These are phyloP conservation scores for Piaya cayana DNA, from an alignment of 2,113 vertebrate genomes.

Conservation along the genomic window DNA sequence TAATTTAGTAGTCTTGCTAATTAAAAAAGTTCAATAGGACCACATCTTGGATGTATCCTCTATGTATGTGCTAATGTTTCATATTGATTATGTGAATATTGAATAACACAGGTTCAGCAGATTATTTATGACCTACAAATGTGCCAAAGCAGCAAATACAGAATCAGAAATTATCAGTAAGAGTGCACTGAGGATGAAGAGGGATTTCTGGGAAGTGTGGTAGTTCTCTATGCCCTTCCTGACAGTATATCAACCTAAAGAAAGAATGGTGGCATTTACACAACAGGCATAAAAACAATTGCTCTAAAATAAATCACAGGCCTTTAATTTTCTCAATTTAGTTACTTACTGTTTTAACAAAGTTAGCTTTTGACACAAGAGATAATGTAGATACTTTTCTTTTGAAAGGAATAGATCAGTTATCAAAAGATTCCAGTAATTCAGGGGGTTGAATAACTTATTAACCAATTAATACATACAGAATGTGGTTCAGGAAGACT, in stretches of 20 bases:
- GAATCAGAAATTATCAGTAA: not conserved
- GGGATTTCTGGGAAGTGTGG: not conserved
- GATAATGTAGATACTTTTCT: not conserved
- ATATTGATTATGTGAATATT: constrained; percentile 41
- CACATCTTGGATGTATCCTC: not conserved
- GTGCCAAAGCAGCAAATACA: constrained; percentile 10
- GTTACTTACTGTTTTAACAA: not conserved
- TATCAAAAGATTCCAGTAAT: not conserved
- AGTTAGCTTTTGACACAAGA: not conserved
- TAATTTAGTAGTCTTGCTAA: constrained; percentile 22
- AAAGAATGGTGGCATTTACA: not conserved
- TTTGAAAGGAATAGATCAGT: not conserved
- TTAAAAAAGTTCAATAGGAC: not conserved
- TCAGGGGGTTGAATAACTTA: not conserved
- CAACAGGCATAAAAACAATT: not conserved
- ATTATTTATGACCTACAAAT: constrained; percentile 22
- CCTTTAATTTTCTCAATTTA: not conserved
- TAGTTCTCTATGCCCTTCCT: not conserved
- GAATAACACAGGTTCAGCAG: constrained; percentile 31
- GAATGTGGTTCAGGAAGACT: not conserved
- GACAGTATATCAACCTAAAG: not conserved
- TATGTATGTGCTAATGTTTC: not conserved
- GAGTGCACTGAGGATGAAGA: not conserved
- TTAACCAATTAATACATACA: not conserved
- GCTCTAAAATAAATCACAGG: not conserved